Conservation (phyloP, 2,113 vertebrate genomes). For the Tichodroma muraria region DNA sequence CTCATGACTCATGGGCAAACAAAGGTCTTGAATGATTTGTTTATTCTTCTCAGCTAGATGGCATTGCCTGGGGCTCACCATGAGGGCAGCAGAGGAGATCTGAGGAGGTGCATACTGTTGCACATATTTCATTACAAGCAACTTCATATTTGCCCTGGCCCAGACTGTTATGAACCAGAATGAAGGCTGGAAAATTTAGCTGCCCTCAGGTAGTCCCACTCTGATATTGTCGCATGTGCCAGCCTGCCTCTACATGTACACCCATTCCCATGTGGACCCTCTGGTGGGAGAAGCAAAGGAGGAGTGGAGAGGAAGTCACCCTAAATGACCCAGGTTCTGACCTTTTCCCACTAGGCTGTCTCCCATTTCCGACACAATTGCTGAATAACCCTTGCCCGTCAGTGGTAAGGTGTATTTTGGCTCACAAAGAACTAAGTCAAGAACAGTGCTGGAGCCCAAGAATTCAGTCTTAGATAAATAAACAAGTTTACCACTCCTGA, state of each 20-base stretch:
- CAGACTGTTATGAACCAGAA: neutral
- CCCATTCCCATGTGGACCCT: neutral
- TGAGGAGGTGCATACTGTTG: neutral
- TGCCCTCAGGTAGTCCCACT: neutral
- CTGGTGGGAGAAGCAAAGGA: neutral
- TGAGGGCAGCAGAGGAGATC: conserved; percentile 17
- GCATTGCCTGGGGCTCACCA: conserved; percentile 10
- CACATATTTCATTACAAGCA: conserved; percentile 17
- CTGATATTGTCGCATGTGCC: neutral
- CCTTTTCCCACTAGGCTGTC: neutral
- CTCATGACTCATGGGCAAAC: conserved; percentile 67
- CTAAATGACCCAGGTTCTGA: neutral
- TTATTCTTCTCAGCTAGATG: conserved; percentile 61
- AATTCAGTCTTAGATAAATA: neutral
- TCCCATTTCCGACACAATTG: neutral
- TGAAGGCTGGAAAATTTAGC: neutral
- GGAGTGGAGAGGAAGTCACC: neutral
- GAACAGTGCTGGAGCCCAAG: neutral
- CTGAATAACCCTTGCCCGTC: neutral
- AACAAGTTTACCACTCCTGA: neutral
- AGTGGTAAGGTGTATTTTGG: neutral
- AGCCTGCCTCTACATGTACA: fast-evolving
- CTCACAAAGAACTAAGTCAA: neutral
- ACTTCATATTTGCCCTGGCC: neutral
- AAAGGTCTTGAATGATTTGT: conserved; percentile 63